Evolutionary conservation across 1,140 invertebrate genomes (phyloP), one percentile per base, ranked within the genome.

Genomic region (Magallana ariakensis): DNA sequence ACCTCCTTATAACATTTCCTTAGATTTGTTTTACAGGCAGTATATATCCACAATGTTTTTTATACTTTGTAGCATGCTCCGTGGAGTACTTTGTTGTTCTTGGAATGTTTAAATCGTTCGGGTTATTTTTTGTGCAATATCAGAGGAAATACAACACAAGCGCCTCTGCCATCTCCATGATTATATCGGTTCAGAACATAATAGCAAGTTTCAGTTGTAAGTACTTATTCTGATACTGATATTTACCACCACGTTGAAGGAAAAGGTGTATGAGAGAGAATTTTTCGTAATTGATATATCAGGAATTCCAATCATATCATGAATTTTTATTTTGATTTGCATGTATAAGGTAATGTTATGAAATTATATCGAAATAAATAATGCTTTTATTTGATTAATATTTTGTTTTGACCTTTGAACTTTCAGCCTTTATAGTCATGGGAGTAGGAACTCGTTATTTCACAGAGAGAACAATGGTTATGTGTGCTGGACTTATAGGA

Each of bases 71-170:
- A 87, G 87, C 56, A 54, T 84, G 83, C 9, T 66, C 57, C n/a
- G 1, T 85, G 54, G 58, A 84, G 19, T 26, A 80, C 1, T 85
- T 88, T 19, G 66, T 88, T 57, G 58, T 85, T 13, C 57, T 85
- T 46, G 87, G 87, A 56, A 66, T 85, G n/a, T 62, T 62, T 19
- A 88, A 66, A 85, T 26, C 87, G 8, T 85, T 85, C 85, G 87
- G 87, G 2, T 66, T 88, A 80, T 83, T 88, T 26, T 88, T 88
- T 16, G 87, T 88, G 11, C 57, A 88, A 53, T 85, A 70, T 33
- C 22, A 85, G 1, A 62, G 56, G 16, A 70, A 46, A 2, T 83
- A 70, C 46, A 10, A 80, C 3, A 83, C 83, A 19, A 83, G 26
- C 10, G 56, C 87, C 11, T 85, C 87, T 0, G 80, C 56, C 15